Conservation (phyloP, 2,888 invertebrate species). For the Caenorhabditis sulstoni region DNA sequence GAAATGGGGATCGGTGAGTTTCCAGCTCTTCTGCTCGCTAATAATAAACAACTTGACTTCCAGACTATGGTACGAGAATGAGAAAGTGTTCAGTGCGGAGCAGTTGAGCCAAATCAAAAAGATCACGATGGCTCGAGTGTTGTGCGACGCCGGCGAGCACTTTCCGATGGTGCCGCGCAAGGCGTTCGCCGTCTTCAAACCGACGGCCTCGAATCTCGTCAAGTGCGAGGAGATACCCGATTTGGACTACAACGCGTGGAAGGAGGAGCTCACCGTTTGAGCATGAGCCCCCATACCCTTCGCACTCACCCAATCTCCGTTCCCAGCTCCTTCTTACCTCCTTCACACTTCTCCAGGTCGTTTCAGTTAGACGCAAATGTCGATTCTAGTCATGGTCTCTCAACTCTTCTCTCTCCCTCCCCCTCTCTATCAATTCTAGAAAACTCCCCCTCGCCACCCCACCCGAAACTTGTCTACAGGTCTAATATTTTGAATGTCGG, state of each 20-base stretch:
- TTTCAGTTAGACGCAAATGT: not conserved
- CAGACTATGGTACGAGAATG: constrained; percentile 95
- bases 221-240: constrained; percentile 64
- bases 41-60: not conserved
- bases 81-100: constrained; percentile 88
- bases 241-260: constrained; percentile 66
- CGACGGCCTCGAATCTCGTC: constrained; percentile 46
- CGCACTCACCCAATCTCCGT: too few relatives aligned
- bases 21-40: not conserved
- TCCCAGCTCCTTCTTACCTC: constrained; percentile 8
- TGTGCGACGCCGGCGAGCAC: constrained; percentile 71
- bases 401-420: not conserved
- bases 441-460: too few relatives aligned
- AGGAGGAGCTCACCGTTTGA: constrained; percentile 58
- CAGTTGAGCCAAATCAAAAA: constrained; percentile 90
- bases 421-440: not conserved
- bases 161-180: constrained; percentile 71
- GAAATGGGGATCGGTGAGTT: constrained; percentile 82
- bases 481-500: too few relatives aligned
- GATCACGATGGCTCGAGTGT: constrained; percentile 85
- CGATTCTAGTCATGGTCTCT: constrained; percentile 30
- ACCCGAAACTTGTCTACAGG: too few relatives aligned
- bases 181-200: constrained; percentile 73
- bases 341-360: not conserved
- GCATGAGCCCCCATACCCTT: too few relatives aligned